Evolutionary conservation across 2,888 invertebrate genomes (phyloP), one percentile per base, ranked within the genome.

Genomic region (Lagria hirta): DNA sequence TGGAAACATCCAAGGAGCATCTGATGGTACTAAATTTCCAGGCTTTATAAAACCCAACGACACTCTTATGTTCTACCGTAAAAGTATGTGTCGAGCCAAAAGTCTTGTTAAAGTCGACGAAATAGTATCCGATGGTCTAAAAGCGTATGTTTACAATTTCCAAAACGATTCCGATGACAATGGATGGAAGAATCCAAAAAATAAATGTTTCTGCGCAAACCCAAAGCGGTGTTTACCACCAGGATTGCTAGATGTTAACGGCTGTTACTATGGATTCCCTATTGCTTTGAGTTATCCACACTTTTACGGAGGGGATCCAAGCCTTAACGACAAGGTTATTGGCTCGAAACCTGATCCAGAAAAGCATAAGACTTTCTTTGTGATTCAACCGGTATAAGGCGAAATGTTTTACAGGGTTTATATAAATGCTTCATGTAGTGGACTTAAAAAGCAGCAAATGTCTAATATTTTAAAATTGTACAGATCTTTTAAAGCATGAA

Each of bases 221-320:
- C 5, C 67, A 77, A 79, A 76, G 12, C 73, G 76, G 48, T 91
- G 91, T 61, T 74, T 89, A 8, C 83, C 83, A 2, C 70, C 76
- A 18, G 93, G 93, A 3, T 69, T 92, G 2, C 76, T 90, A 14
- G 92, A 93, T 63, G 90, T 93, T 20, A 81, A 85, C 0, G 85
- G 85, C 34, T 93, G 93, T 62, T 92, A 92, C 71, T 92, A 91
- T 62, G 91, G 92, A 0, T 92, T 92, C 66, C 93, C 93, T 0
- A 90, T 93, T 26, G 87, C 89, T 0, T 73, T 92, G 3, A 91
- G 92, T 22, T 89, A 86, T 68, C 93, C 93, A 0, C 93, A 94
- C 67, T 93, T 90, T 68, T 82, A 86, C 66, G 79, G 86, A 48
- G 81, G 83, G 0, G 87, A 88, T 51, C 77, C 80, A 0, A 65